Conservation (phyloP, 1,140 invertebrate species). For the Delia radicum region DNA sequence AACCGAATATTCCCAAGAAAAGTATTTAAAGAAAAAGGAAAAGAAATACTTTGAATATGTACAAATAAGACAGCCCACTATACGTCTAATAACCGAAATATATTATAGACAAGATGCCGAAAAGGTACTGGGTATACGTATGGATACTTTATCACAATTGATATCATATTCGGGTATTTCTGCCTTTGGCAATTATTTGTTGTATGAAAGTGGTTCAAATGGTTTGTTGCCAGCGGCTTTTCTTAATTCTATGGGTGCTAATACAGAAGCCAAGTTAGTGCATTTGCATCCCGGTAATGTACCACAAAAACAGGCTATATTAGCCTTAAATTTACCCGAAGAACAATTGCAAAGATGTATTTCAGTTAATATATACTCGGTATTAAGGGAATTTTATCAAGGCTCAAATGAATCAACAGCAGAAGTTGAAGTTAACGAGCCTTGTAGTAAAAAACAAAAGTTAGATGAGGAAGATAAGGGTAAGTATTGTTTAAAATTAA, state of each 20-base stretch:
- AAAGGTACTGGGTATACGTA: slow-evolving; percentile 77
- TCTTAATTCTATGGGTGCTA: slow-evolving; percentile 69
- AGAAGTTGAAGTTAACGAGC: slow-evolving; percentile 21
- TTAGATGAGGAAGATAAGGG: slow-evolving; percentile 34
- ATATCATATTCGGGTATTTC: slow-evolving; percentile 78
- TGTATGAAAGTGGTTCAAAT: slow-evolving; percentile 85
- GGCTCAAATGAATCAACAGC: slow-evolving; percentile 25
- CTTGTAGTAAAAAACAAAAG: slow-evolving; percentile 52
- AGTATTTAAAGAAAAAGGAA: slow-evolving; percentile 92
- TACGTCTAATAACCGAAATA: slow-evolving; percentile 74
- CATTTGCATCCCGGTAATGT: slow-evolving; percentile 79
- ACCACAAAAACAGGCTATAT: slow-evolving; percentile 72
- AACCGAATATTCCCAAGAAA: slow-evolving; percentile 91
- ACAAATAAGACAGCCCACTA: slow-evolving; percentile 72
- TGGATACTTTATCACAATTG: slow-evolving; percentile 86
- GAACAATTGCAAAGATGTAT: slow-evolving; percentile 68
- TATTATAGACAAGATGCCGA: slow-evolving; percentile 73
- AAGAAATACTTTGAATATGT: slow-evolving; percentile 85
- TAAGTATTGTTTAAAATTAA: slow-evolving; percentile 22
- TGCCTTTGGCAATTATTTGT: slow-evolving; percentile 72
- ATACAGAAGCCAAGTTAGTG: slow-evolving; percentile 65
- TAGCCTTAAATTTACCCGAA: slow-evolving; percentile 74
- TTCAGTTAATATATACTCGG: slow-evolving; percentile 72
- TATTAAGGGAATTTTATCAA: slow-evolving; percentile 64
- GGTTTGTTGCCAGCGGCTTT: slow-evolving; percentile 82